Evolutionary conservation across 2,113 vertebrate genomes (phyloP).

Genomic region (Lampris megalopsis): DNA sequence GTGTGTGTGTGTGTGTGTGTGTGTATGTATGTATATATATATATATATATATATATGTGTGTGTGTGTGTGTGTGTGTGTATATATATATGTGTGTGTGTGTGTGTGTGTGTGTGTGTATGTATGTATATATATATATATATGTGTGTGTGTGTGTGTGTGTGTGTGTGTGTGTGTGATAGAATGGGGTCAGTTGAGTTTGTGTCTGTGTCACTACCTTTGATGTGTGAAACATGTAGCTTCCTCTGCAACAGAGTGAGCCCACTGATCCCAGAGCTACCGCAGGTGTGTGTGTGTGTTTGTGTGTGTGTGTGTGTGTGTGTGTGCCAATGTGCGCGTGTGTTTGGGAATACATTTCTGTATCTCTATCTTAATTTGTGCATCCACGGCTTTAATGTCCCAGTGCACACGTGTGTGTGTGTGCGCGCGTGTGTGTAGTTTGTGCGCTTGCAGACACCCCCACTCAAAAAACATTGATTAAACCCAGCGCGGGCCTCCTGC

Average conservation of each 20-base stretch:
- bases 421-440: no score
- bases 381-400: no score
- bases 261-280: constrained; percentile 23
- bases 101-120: neutral
- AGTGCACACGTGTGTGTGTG: no score
- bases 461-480: neutral
- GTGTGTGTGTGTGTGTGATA: constrained; percentile 50
- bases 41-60: no score
- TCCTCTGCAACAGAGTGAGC: constrained; percentile 17
- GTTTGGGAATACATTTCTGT: neutral
- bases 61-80: no score
- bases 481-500: neutral
- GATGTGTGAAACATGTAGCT: constrained; percentile 42
- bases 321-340: neutral
- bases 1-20: neutral
- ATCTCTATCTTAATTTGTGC: no score
- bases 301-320: neutral
- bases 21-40: no score
- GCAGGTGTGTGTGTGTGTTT: constrained; percentile 20
- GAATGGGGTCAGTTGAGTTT: constrained; percentile 66
- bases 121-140: constrained; percentile 12
- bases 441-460: no score
- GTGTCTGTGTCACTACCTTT: constrained; percentile 56
- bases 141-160: neutral
- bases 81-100: no score